Conservation (phyloP, 2,113 vertebrate species). For the Fukomys damarensis region DNA sequence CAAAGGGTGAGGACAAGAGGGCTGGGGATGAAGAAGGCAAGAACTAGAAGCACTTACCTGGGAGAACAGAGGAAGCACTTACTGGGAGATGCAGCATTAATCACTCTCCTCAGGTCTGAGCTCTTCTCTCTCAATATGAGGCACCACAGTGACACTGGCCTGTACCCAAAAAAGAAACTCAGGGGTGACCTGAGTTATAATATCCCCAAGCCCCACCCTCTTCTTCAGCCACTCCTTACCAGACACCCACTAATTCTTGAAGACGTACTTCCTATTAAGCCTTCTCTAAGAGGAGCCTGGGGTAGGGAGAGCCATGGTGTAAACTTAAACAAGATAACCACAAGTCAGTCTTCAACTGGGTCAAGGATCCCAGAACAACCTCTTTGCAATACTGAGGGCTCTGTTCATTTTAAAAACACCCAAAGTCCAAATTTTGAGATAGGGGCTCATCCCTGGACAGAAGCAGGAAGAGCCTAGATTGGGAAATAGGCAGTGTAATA, state of each 20-base stretch:
- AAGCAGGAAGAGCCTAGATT: background rate
- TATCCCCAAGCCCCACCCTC: constrained; percentile 44
- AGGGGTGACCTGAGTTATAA: background rate
- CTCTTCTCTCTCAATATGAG: constrained; percentile 7
- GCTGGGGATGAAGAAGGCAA: background rate
- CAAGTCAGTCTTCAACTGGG: background rate
- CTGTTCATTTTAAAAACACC: background rate
- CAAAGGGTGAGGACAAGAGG: background rate
- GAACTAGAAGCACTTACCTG: too few species aligned
- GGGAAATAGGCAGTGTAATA: background rate
- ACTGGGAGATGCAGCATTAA: background rate
- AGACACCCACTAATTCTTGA: constrained; percentile 42
- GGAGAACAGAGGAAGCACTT: constrained; percentile 4
- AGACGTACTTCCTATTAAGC: constrained; percentile 52
- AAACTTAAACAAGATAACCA: constrained; percentile 46
- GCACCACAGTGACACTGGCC: background rate
- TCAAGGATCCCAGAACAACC: background rate
- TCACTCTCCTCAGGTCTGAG: background rate
- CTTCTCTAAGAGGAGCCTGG: background rate
- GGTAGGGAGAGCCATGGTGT: background rate
- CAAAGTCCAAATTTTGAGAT: background rate
- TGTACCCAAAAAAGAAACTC: constrained; percentile 58
- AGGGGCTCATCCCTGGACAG: constrained; percentile 1
- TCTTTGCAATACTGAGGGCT: background rate
- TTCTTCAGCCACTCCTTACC: constrained; percentile 16